Evolutionary conservation across 2,888 invertebrate species (phyloP), one percentile per base, ranked within the genome.

Genomic region (Cephalotes varians): DNA sequence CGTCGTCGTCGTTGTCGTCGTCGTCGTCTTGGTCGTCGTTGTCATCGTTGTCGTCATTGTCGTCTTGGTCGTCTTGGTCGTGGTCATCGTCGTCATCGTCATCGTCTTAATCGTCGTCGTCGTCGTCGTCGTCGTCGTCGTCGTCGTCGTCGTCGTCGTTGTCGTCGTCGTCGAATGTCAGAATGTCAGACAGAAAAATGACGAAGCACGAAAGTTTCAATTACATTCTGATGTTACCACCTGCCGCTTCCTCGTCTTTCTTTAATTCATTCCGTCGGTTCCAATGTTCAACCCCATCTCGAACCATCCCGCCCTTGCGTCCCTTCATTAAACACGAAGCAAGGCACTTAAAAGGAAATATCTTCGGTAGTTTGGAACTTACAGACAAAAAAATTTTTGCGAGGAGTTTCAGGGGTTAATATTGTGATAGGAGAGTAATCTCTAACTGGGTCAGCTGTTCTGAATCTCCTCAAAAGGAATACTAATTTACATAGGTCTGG

Each of bases 171-270:
- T 86, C 86, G 80, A n/a, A n/a, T n/a, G n/a, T 85, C 86, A n/a
- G 83, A 82, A 86, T 84, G 85, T 86, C 87, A 77, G 85, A 90
- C 88, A 85, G 89, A 91, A 91, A 91, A 92, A 91, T 91, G 90
- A 91, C 90, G 87, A 87, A 85, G 86, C 71, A 85, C 65, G 65
- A 56, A 87, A 88, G 84, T 87, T 89, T 88, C 85, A 82, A 85
- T 83, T 85, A 69, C 82, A 79, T 79, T 79, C 77, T 79, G 56
- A 77, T 77, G 40, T 69, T 77, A 79, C 71, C 77, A 79, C 60
- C 44, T 76, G 54, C 44, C 44, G 31, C 67, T 81, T 64, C 62
- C 69, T 71, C 62, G 47, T 31, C 47, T 49, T 64, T 62, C 40
- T 71, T 56, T 47, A 47, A 82, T 71, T 79, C 77, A 71, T 79